Conservation (phyloP, 2,113 vertebrate species). For the Atherinomorus stipes region DNA sequence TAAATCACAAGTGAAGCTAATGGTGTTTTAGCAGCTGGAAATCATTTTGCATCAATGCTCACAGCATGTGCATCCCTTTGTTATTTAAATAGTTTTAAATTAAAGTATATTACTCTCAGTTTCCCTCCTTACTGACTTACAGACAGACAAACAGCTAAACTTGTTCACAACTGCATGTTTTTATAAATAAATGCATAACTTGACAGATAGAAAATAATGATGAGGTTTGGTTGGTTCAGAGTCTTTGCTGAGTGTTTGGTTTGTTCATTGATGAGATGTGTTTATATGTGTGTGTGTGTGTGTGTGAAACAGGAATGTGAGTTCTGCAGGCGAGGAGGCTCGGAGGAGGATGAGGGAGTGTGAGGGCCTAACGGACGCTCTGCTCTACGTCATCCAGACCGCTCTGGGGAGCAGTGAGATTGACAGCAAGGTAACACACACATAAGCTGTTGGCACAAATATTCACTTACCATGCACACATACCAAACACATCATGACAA, state of each 20-base stretch:
- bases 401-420: conserved; percentile 98
- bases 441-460: conserved; percentile 2
- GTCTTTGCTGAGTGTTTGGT: not conserved
- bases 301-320: conserved; percentile 91
- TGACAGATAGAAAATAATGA: not conserved
- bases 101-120: conserved; percentile 48
- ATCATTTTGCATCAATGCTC: conserved; percentile 30
- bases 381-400: conserved; percentile 97
- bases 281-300: conserved; percentile 39
- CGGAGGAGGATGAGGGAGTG: conserved; percentile 98
- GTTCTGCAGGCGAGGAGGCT: conserved; percentile 98
- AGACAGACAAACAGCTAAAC: not conserved
- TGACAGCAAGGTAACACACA: conserved; percentile 93
- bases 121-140: conserved; percentile 8
- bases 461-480: not conserved
- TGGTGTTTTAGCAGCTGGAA: not conserved
- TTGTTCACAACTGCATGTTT: conserved; percentile 1
- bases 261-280: conserved; percentile 28
- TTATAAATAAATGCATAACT: conserved; percentile 8
- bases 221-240: not conserved
- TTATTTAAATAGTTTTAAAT: conserved; percentile 51
- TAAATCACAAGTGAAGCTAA: too few species aligned
- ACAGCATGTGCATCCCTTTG: conserved; percentile 19
- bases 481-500: not conserved
- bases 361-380: conserved; percentile 96